These are phyloP conservation scores for Eupsilia transversa DNA, from an alignment of 2,888 invertebrate species.

Conservation along the genomic window DNA sequence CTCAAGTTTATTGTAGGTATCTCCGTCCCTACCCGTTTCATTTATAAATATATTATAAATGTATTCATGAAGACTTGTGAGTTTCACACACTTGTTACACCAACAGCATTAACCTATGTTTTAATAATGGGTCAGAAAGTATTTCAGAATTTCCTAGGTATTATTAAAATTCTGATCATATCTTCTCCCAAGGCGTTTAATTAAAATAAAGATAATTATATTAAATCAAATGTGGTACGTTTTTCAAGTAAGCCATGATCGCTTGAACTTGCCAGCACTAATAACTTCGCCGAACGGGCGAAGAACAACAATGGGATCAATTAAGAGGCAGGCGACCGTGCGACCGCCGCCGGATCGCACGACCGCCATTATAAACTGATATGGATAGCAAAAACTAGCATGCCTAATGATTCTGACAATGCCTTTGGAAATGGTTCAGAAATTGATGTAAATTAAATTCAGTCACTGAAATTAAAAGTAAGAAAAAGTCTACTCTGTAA, in stretches of 20 bases:
- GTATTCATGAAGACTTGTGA: background rate
- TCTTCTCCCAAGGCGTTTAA: background rate
- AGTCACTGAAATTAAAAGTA: conserved; percentile 19
- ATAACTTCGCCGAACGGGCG: conserved; percentile 59
- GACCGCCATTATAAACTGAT: conserved; percentile 49
- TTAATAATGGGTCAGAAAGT: background rate
- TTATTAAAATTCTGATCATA: background rate
- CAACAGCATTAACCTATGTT: background rate
- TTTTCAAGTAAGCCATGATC: conserved; percentile 53
- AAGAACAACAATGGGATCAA: conserved; percentile 68
- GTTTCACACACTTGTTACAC: conserved; percentile 11
- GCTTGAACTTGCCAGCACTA: conserved; percentile 65
- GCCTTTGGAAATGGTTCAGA: conserved; percentile 35
- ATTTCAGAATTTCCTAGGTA: background rate
- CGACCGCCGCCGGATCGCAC: conserved; percentile 58
- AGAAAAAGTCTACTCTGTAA: conserved; percentile 9
- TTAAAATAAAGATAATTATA: conserved; percentile 16
- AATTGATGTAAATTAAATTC: conserved; percentile 32
- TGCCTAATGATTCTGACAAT: conserved; percentile 43
- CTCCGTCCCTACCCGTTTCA: background rate
- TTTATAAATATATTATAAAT: conserved; percentile 9
- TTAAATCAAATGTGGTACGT: conserved; percentile 26
- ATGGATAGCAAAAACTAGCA: conserved; percentile 53
- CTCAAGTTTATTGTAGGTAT: conserved; percentile 1
- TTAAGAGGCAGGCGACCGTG: conserved; percentile 69